Conservation (phyloP, 2,888 invertebrate genomes). For the Stenchaetothrips biformis region DNA sequence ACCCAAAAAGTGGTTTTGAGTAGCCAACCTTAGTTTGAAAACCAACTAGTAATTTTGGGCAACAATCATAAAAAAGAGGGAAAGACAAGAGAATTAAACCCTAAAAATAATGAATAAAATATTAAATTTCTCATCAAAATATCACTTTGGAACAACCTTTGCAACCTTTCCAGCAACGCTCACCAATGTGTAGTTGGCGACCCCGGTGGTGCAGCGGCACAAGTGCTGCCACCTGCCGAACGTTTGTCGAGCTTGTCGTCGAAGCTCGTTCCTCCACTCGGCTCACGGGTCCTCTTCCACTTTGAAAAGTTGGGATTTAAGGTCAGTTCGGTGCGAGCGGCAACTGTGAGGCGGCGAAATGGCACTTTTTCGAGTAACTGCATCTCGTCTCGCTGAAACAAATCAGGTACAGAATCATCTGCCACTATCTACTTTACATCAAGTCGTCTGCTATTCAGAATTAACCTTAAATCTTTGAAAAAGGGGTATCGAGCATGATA, state of each 20-base stretch:
- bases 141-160: not conserved
- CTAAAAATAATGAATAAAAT: not conserved
- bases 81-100: not conserved
- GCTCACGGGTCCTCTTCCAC: constrained; percentile 17
- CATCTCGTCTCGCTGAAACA: constrained; percentile 20
- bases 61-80: not conserved
- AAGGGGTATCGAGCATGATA: not conserved
- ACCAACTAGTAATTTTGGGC: not conserved
- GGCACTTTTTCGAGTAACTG: constrained; percentile 4
- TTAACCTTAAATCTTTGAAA: not conserved
- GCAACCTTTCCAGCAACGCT: not conserved
- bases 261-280: not conserved
- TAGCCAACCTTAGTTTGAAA: not conserved
- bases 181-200: not conserved
- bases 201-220: not conserved
- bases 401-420: not conserved
- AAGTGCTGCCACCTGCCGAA: not conserved
- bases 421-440: not conserved
- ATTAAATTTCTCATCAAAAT: not conserved
- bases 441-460: constrained; percentile 5
- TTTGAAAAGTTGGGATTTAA: constrained; percentile 16
- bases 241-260: not conserved
- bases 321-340: constrained; percentile 19
- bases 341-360: constrained; percentile 7
- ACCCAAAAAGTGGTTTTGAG: not conserved